Evolutionary conservation across 2,888 invertebrate genomes (phyloP).

Genomic region (Anorthoa munda): DNA sequence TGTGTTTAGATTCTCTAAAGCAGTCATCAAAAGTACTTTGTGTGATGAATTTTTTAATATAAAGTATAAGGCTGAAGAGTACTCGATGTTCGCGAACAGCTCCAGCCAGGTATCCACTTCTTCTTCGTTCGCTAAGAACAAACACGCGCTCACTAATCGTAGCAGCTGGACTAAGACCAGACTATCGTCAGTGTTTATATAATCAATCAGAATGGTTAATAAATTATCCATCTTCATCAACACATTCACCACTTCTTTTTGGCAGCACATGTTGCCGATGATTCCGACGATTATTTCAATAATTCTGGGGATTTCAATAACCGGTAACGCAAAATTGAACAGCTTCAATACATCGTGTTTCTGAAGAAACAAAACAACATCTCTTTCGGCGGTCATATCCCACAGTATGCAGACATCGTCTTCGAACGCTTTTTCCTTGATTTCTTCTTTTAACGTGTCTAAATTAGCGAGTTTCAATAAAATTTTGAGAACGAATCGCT

Average conservation of each 20-base stretch:
- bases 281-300: slow-evolving; percentile 96
- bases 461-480: slow-evolving; percentile 92
- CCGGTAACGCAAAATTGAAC: slow-evolving; percentile 90
- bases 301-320: slow-evolving; percentile 92
- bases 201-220: slow-evolving; percentile 89
- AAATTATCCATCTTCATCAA: slow-evolving; percentile 91
- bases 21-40: slow-evolving; percentile 89
- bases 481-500: slow-evolving; percentile 93
- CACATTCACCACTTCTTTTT: slow-evolving; percentile 90
- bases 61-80: slow-evolving; percentile 92
- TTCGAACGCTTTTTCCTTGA: slow-evolving; percentile 92
- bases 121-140: slow-evolving; percentile 83
- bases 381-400: slow-evolving; percentile 96
- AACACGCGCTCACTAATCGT: slow-evolving; percentile 92
- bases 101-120: slow-evolving; percentile 87
- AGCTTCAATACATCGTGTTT: slow-evolving; percentile 93
- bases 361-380: slow-evolving; percentile 93
- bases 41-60: slow-evolving; percentile 94
- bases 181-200: slow-evolving; percentile 92
- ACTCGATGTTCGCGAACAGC: slow-evolving; percentile 85
- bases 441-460: slow-evolving; percentile 87
- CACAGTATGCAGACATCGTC: slow-evolving; percentile 94
- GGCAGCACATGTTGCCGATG: slow-evolving; percentile 95
- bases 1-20: slow-evolving; percentile 91
- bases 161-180: slow-evolving; percentile 94